Evolutionary conservation across 2,113 vertebrate species (phyloP).

Genomic region (Cyprinus carpio): DNA sequence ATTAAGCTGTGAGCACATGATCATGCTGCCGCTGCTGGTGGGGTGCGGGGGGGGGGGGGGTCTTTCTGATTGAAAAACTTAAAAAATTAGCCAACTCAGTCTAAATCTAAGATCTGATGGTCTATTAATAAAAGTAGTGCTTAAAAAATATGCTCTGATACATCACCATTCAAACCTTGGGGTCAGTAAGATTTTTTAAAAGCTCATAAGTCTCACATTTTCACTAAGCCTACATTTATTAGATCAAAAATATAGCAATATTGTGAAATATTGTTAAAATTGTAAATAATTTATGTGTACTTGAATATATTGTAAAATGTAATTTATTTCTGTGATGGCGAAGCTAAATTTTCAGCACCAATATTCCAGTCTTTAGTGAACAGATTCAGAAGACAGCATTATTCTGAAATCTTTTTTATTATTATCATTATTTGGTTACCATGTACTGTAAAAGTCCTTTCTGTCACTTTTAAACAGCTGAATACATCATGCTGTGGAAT

Average conservation of each 20-base stretch:
- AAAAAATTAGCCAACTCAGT: not conserved
- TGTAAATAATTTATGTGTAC: too few relatives aligned
- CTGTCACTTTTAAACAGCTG: too few relatives aligned
- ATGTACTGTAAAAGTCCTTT: too few relatives aligned
- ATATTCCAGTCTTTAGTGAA: too few relatives aligned
- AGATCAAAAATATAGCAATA: not conserved
- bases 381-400: too few relatives aligned
- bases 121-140: not conserved
- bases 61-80: not conserved
- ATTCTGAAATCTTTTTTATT: too few relatives aligned
- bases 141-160: not conserved
- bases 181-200: not conserved
- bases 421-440: too few relatives aligned
- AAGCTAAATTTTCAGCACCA: too few relatives aligned
- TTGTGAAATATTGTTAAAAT: too few relatives aligned
- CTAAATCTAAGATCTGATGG: not conserved
- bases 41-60: fast-evolving
- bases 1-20: not conserved
- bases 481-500: too few relatives aligned
- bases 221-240: not conserved
- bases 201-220: not conserved
- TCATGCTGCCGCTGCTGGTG: not conserved
- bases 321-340: too few relatives aligned
- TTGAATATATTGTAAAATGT: too few relatives aligned
- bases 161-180: not conserved